Evolutionary conservation across 2,797 vertebrate species (phyloP), one percentile per base, ranked within the genome.

Genomic region (Bucorvus abyssinicus): DNA sequence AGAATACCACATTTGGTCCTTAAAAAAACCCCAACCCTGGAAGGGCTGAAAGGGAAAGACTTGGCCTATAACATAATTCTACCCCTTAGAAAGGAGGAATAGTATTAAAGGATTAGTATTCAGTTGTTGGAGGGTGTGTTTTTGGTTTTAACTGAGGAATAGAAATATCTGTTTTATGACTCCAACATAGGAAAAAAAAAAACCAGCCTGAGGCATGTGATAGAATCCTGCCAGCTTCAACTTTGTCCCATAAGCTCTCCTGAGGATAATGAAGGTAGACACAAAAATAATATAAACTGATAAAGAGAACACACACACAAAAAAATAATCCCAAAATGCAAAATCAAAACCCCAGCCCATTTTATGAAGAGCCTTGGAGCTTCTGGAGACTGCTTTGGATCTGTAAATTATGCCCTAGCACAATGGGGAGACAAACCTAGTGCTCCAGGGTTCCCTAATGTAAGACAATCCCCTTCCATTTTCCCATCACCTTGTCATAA

Each of bases 91-190:
- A 89, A 83, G 38, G 27, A 87, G 27, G 63, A 89, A 47, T 55
- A 52, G 26, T n/a, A 95, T 88, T 88, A 82, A 94, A 81, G 45
- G 77, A 44, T 78, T 26, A 91, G 84, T 60, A 92, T 84, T 68
- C 74, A 76, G 55, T 97, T 97, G 82, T 91, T 85, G 38, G 20
- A 92, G 52, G 82, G 87, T 45, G 18, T 53, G 38, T 29, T 78
- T 88, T 77, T 38, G 26, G 30, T 91, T 94, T 59, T 94, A 97
- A 97, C 94, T 94, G 91, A 97, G 92, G 91, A 97, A 92, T 53
- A 94, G 61, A 97, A 97, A 93, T 94, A 95, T 47, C 96, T 93
- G 60, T 95, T 96, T 96, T 94, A 97, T 53, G 97, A 93, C 70
- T 89, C 5, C 9, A 52, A 42, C 13, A 17, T 9, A 30, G 50